phyloP scores from a whole-genome alignment of 1,140 invertebrate genomes.

The Hydropsyche tenuis region DNA sequence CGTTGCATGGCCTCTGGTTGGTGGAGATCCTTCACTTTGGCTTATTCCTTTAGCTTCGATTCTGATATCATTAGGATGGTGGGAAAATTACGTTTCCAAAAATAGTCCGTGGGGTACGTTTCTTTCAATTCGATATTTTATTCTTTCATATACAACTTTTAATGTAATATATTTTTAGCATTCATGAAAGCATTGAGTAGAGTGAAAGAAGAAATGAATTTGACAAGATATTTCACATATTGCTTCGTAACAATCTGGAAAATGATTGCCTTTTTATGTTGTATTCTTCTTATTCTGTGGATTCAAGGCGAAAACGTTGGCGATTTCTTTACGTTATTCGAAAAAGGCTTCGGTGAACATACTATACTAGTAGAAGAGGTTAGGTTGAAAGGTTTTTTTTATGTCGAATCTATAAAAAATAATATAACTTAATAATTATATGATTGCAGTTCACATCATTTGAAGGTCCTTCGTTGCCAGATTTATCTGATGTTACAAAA shows the following conservation, averaged over 20 bases:
- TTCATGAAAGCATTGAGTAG: constrained; percentile 80
- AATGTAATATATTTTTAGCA: constrained; percentile 60
- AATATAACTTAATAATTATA: constrained; percentile 1
- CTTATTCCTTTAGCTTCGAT: constrained; percentile 83
- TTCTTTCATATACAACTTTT: background rate
- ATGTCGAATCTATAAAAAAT: background rate
- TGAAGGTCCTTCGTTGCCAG: constrained; percentile 68
- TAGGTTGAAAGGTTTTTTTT: constrained; percentile 48
- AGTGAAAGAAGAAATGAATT: constrained; percentile 80
- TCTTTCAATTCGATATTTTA: background rate
- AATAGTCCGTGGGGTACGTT: constrained; percentile 75
- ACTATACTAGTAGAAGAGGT: constrained; percentile 81
- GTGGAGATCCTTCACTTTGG: constrained; percentile 73
- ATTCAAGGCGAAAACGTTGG: constrained; percentile 77
- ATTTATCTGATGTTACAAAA: constrained; percentile 74
- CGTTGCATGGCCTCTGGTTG: constrained; percentile 85
- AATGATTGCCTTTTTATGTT: constrained; percentile 79
- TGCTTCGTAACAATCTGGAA: constrained; percentile 91
- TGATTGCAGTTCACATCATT: constrained; percentile 63
- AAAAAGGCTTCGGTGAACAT: constrained; percentile 77
- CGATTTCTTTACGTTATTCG: constrained; percentile 79
- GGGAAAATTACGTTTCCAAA: constrained; percentile 94
- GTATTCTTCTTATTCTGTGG: constrained; percentile 74
- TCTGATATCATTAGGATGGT: constrained; percentile 91
- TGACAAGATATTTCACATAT: constrained; percentile 86